These are phyloP conservation scores for Hiodon alosoides DNA, from an alignment of 2,113 vertebrate genomes.

Conservation along the genomic window DNA sequence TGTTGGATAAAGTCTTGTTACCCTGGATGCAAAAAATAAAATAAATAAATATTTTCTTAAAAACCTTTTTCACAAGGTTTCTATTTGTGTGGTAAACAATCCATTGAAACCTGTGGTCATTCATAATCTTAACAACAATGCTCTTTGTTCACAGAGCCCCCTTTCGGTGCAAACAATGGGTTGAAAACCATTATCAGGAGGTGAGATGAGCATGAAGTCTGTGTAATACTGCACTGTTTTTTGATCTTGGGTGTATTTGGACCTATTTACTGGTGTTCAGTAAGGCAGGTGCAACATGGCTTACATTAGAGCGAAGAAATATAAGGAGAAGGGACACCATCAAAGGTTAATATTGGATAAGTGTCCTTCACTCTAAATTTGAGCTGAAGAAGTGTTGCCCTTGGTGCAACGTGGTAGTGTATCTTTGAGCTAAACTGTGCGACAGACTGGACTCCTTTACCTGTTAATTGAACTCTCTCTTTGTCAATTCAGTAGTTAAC, in stretches of 20 bases:
- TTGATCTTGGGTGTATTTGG: slow-evolving; percentile 71
- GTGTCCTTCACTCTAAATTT: background rate
- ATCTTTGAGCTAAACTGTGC: slow-evolving; percentile 61
- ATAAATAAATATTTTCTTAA: too few species aligned
- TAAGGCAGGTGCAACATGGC: slow-evolving; percentile 50
- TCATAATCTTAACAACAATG: too few species aligned
- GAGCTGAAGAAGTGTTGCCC: slow-evolving; percentile 33
- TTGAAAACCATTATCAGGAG: slow-evolving; percentile 59
- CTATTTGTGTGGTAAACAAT: too few species aligned
- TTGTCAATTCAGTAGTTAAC: slow-evolving; percentile 68
- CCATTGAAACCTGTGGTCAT: too few species aligned
- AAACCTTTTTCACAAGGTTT: too few species aligned
- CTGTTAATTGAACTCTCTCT: slow-evolving; percentile 64
- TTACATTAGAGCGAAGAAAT: slow-evolving; percentile 31
- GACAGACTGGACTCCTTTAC: slow-evolving; percentile 58
- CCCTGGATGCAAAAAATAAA: too few species aligned
- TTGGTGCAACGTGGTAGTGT: slow-evolving; percentile 54
- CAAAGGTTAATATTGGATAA: slow-evolving; percentile 11
- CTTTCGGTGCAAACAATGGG: slow-evolving; percentile 60
- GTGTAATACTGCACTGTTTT: slow-evolving; percentile 68
- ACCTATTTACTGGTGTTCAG: slow-evolving; percentile 58
- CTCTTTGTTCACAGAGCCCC: background rate
- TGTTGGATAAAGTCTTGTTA: too few species aligned
- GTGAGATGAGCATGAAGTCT: slow-evolving; percentile 46
- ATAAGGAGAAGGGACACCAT: slow-evolving; percentile 3